Base-by-base conservation (phyloP, 2,888 invertebrate genomes). In the Hypercompe scribonia region DNA sequence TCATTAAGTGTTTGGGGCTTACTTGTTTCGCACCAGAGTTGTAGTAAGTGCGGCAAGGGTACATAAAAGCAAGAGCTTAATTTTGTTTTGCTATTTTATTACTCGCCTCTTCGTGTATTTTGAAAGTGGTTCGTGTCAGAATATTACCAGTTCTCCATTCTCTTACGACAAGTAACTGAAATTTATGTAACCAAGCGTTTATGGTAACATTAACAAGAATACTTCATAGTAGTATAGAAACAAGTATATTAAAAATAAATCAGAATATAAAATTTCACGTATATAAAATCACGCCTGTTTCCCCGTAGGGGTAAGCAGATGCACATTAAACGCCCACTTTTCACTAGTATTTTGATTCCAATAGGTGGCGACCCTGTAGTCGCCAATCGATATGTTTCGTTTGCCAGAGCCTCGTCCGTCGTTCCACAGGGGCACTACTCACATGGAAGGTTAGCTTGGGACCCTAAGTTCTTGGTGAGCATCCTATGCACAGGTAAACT, bases 31-130 rank as follows among this genome's bases (percentile, higher is more conserved):
- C 69, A 69, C 39, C 39, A 36, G 28, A 69, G 61, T 11, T 61
- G 66, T 66, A 33, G 46, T 31, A 42, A 66, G 28, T 66, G 66
- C 36, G 66, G 66, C 33, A 46, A 46, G 46, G 46, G 66, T 66
- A 66, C 42, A 46, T 69, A 34, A 69, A 69, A 58, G 58, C 58
- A 39, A 61, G 28, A 61, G 28, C 54, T 69, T 39, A 36, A 69
- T 31, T 69, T 61, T 36, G 58, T 69, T 69, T 58, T 39, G 66
- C 46, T 66, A 33, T 66, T 66, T 66, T 46, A 66, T 66, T 66
- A 66, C 66, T 66, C 24, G 66, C 46, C 24, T 46, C 31, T 66
- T 66, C 24, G 66, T 66, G 66, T 66, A 46, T 66, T 66, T 36
- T 66, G 66, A 46, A 66, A 66, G 66, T 46, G 66, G 24, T 46